phyloP scores from a whole-genome alignment of 2,113 vertebrate genomes.

The Tenebrosternarchus preto region DNA sequence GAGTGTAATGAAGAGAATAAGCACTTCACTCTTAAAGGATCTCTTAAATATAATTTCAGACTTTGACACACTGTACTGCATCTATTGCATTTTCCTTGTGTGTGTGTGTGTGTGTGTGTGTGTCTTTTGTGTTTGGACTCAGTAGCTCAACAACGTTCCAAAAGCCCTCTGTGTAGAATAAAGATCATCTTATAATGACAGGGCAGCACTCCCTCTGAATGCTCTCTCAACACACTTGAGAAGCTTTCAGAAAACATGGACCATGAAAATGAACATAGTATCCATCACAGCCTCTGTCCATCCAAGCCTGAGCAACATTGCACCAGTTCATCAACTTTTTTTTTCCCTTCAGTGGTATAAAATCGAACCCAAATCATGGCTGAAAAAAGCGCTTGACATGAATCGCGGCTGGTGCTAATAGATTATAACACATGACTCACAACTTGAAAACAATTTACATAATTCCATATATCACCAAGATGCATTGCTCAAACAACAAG shows the following conservation, averaged over 20 bases:
- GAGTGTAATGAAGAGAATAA: background rate
- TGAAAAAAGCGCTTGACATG: conserved; percentile 1
- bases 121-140: too few relatives aligned
- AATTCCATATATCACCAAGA: conserved; percentile 48
- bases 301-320: conserved; percentile 16
- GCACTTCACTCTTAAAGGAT: background rate
- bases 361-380: conserved; percentile 32
- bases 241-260: background rate
- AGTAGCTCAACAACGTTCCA: background rate
- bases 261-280: conserved; percentile 3
- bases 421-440: conserved; percentile 28
- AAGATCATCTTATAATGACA: background rate
- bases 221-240: background rate
- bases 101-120: too few relatives aligned
- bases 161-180: background rate
- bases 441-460: conserved; percentile 45
- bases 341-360: background rate
- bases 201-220: background rate
- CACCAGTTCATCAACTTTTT: background rate
- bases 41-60: background rate
- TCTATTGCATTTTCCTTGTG: too few relatives aligned
- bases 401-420: conserved; percentile 27
- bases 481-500: conserved; percentile 22
- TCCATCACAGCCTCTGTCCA: conserved; percentile 6
- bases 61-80: too few relatives aligned